A percentile compares a stretch with the other conserved stretches of the same genome.
Evolutionary conservation across 1,140 invertebrate genomes (phyloP).

Genomic region (Lysiphlebus fabarum): DNA sequence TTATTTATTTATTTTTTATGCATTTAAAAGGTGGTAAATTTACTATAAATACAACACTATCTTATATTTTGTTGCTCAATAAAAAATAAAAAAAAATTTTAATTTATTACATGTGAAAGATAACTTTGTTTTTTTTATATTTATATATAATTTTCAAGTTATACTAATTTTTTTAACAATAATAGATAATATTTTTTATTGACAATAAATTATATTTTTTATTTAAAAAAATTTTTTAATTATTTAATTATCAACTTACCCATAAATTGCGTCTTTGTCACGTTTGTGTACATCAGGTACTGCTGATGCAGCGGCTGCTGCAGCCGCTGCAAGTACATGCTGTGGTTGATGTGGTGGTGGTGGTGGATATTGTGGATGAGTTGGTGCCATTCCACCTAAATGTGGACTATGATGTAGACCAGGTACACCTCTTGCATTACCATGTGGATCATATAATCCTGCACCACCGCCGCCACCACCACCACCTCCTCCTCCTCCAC

Average conservation of each 20-base stretch:
- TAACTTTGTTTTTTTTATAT: too few relatives aligned
- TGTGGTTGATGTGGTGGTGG: conserved; percentile 63
- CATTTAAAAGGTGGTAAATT: not conserved
- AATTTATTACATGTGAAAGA: too few relatives aligned
- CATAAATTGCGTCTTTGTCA: conserved; percentile 97
- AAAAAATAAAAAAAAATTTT: too few relatives aligned
- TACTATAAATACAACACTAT: not conserved
- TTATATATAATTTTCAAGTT: too few relatives aligned
- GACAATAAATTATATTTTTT: too few relatives aligned
- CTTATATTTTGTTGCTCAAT: too few relatives aligned
- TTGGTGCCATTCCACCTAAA: conserved; percentile 65
- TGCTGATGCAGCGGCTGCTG: conserved; percentile 64
- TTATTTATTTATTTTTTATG: too few relatives aligned
- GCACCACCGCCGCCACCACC: conserved; percentile 70
- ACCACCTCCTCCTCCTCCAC: conserved; percentile 67
- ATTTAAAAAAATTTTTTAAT: too few relatives aligned
- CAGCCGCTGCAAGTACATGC: conserved; percentile 65
- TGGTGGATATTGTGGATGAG: conserved; percentile 62
- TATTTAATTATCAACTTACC: too few relatives aligned
- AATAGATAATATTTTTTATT: too few relatives aligned
- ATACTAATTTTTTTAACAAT: too few relatives aligned
- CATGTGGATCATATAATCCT: conserved; percentile 79
- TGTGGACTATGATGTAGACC: conserved; percentile 66
- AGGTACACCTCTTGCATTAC: conserved; percentile 60
- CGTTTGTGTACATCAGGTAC: conserved; percentile 91